These are phyloP conservation scores for Diaphora mendica DNA, from an alignment of 2,888 invertebrate genomes.

Conservation along the genomic window DNA sequence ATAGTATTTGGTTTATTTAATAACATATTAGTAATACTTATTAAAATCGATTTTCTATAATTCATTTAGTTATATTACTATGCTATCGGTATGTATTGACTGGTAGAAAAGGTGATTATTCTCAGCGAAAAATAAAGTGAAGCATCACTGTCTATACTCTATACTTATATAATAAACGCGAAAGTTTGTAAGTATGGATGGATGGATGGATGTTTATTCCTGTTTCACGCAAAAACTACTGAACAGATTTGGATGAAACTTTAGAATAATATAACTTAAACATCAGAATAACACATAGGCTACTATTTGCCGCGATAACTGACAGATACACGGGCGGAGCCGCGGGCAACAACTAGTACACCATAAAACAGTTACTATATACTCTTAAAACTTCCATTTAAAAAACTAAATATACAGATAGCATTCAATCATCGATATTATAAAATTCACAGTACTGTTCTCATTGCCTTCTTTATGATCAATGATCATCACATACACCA, in stretches of 20 bases:
- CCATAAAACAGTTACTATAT: not conserved
- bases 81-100: no score
- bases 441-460: constrained; percentile 17
- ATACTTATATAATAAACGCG: no score
- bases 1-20: not conserved
- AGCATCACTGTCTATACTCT: not conserved
- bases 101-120: not conserved
- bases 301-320: no score
- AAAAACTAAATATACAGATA: not conserved
- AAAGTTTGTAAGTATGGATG: no score
- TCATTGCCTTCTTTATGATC: constrained; percentile 30
- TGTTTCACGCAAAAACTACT: no score
- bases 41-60: no score
- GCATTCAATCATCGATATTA: not conserved
- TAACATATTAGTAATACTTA: not conserved
- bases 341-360: not conserved
- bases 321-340: no score
- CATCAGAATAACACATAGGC: no score
- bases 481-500: constrained; percentile 21
- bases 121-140: not conserved
- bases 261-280: no score
- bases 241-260: no score
- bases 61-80: no score
- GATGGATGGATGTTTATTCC: no score
- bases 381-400: not conserved